Evolutionary conservation across 2,888 invertebrate genomes (phyloP).

Genomic region (Latheticus oryzae): DNA sequence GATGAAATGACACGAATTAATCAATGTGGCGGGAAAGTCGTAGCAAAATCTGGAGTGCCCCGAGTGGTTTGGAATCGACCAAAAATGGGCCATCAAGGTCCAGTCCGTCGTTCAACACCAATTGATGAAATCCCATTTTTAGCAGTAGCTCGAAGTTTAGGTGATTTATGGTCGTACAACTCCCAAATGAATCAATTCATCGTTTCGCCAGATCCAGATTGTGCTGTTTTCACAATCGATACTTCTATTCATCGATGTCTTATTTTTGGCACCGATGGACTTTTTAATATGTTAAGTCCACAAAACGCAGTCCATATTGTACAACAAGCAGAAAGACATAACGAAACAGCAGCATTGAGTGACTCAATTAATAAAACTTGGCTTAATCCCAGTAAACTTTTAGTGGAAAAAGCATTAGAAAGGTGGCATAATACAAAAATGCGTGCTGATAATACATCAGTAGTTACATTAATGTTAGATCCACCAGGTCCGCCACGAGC

Average conservation of each 20-base stretch:
- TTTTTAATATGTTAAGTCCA: constrained; percentile 95
- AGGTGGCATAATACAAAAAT: constrained; percentile 87
- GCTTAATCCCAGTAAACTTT: constrained; percentile 91
- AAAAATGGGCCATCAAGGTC: constrained; percentile 84
- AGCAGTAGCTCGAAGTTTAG: constrained; percentile 95
- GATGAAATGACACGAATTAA: constrained; percentile 87
- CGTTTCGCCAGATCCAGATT: constrained; percentile 98
- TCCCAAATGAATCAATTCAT: constrained; percentile 90
- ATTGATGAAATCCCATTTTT: constrained; percentile 96
- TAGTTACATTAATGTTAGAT: constrained; percentile 91
- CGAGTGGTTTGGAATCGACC: constrained; percentile 98
- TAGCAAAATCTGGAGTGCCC: constrained; percentile 82
- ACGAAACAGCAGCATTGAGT: constrained; percentile 74
- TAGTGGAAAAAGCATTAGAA: constrained; percentile 85
- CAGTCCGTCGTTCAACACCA: constrained; percentile 88
- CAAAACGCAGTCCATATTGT: constrained; percentile 87
- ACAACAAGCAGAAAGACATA: constrained; percentile 82
- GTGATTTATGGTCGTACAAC: constrained; percentile 98
- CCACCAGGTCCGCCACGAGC: constrained; percentile 85
- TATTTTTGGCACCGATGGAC: constrained; percentile 95
- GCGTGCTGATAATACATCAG: constrained; percentile 96
- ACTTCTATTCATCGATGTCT: constrained; percentile 84
- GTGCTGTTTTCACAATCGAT: constrained; percentile 85
- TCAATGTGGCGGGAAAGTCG: constrained; percentile 83
- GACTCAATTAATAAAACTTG: constrained; percentile 68